These are phyloP conservation scores for Proisotoma minuta DNA, from an alignment of 2,888 invertebrate genomes.

Conservation along the genomic window DNA sequence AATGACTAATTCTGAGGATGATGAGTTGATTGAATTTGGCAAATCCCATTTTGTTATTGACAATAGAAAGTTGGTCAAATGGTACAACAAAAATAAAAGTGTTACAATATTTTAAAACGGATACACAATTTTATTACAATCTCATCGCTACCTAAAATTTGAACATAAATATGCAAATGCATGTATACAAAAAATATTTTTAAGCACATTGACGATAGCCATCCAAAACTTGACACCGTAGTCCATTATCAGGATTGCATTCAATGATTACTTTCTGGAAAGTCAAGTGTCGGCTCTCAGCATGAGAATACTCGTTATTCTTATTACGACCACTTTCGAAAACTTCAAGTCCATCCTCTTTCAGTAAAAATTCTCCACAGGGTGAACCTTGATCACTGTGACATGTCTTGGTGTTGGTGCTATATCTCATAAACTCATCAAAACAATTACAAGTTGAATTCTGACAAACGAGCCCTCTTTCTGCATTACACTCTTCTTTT, in stretches of 20 bases:
- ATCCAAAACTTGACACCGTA: too few species aligned
- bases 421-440: conserved; percentile 30
- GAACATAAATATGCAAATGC: too few species aligned
- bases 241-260: not conserved
- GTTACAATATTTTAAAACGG: too few species aligned
- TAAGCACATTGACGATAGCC: too few species aligned
- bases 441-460: conserved; percentile 31
- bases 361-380: conserved; percentile 26
- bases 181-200: too few species aligned
- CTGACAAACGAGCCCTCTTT: conserved; percentile 30
- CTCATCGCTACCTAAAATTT: too few species aligned
- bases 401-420: conserved; percentile 23
- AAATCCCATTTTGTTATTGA: too few species aligned
- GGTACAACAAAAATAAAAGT: too few species aligned
- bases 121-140: too few species aligned
- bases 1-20: too few species aligned
- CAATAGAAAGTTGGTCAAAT: too few species aligned
- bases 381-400: conserved; percentile 21
- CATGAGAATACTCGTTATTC: conserved; percentile 16
- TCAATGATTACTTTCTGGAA: not conserved
- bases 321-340: conserved; percentile 13
- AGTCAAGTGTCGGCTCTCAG: not conserved
- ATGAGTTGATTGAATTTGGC: too few species aligned
- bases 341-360: not conserved
- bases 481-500: conserved; percentile 21